Evolutionary conservation across 2,113 vertebrate species (phyloP).

Genomic region (Passer domesticus): DNA sequence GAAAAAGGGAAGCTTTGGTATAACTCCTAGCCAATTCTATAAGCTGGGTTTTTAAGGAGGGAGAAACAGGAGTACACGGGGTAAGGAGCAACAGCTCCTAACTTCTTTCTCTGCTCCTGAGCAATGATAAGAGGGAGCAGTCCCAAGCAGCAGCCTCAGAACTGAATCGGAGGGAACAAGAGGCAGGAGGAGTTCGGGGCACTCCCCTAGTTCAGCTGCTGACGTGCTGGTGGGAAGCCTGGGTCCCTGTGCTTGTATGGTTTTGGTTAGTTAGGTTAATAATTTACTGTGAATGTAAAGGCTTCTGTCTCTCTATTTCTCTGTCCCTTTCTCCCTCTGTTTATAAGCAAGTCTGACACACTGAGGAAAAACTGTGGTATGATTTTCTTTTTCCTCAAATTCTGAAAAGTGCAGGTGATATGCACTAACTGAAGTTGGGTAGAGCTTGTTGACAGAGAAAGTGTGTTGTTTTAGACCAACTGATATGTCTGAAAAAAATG

Average conservation of each 20-base stretch:
- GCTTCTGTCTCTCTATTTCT: background rate
- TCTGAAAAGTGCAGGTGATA: background rate
- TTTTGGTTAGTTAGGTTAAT: background rate
- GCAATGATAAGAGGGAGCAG: background rate
- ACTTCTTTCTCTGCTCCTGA: background rate
- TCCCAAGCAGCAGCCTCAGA: background rate
- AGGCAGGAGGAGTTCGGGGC: background rate
- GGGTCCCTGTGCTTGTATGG: background rate
- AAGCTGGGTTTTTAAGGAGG: background rate
- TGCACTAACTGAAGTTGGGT: background rate
- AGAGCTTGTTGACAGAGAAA: background rate
- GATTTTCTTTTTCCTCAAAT: background rate
- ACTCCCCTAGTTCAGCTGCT: background rate
- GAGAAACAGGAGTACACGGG: background rate
- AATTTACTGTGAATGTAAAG: background rate
- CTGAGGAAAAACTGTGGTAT: background rate
- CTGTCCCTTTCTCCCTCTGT: background rate
- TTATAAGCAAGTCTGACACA: background rate
- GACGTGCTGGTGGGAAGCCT: fast-evolving
- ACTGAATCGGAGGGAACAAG: background rate
- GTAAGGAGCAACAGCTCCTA: background rate
- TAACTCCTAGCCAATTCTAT: background rate
- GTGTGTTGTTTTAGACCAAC: background rate
- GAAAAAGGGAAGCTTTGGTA: background rate
- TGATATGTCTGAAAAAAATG: background rate